These are phyloP conservation scores for Catajapyx aquilonaris DNA, from an alignment of 1,140 invertebrate species.

Conservation along the genomic window DNA sequence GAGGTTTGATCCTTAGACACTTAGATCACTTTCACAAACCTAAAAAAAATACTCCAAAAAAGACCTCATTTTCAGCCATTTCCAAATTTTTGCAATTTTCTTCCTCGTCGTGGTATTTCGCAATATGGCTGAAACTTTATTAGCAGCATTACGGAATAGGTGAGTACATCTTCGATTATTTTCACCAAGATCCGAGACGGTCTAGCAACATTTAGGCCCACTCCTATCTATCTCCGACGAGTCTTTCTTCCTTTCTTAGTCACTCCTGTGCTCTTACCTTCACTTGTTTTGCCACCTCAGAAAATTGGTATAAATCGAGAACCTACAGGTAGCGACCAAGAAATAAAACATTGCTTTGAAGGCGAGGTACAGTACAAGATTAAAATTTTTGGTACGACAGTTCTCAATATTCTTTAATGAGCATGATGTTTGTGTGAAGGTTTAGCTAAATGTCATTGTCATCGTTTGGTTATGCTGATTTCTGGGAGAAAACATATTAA, in stretches of 20 bases:
- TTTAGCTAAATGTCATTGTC: too few relatives aligned
- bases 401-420: neutral
- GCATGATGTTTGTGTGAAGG: neutral
- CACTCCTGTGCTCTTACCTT: neutral
- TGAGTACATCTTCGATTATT: too few relatives aligned
- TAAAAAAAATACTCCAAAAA: too few relatives aligned
- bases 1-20: neutral
- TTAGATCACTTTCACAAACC: neutral
- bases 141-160: too few relatives aligned
- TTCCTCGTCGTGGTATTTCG: neutral
- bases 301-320: neutral
- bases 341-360: neutral
- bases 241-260: neutral
- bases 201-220: too few relatives aligned
- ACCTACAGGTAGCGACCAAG: neutral
- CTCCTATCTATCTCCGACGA: neutral
- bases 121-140: too few relatives aligned
- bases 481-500: too few relatives aligned
- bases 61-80: too few relatives aligned
- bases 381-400: neutral
- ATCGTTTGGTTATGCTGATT: too few relatives aligned
- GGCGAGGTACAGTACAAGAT: neutral
- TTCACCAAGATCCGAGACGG: too few relatives aligned
- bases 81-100: neutral
- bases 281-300: neutral